Conservation (phyloP, 1,140 invertebrate genomes). For the Zaprionus davidi region DNA sequence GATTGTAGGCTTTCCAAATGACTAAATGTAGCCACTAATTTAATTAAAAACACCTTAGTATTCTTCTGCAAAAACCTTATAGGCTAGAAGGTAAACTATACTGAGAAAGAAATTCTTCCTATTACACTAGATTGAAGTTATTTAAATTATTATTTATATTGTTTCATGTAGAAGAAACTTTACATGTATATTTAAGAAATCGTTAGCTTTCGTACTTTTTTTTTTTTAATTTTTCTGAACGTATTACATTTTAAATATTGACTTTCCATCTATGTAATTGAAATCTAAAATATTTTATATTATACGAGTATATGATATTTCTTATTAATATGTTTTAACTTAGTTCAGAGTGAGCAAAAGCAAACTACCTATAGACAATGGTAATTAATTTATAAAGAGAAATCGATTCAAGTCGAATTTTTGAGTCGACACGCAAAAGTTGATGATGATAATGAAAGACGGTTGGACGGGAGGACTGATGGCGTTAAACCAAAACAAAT, state of each 20-base stretch:
- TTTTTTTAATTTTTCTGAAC: neutral
- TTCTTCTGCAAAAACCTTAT: neutral
- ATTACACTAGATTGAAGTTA: too few relatives aligned
- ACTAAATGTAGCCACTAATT: slow-evolving; percentile 17
- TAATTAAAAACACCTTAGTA: neutral
- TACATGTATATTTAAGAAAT: too few relatives aligned
- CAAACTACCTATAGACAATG: slow-evolving; percentile 13
- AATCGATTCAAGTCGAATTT: slow-evolving; percentile 49
- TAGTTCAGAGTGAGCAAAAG: neutral
- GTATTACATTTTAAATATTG: neutral
- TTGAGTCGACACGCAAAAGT: slow-evolving; percentile 40
- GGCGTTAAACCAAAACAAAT: slow-evolving; percentile 46
- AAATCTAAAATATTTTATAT: too few relatives aligned
- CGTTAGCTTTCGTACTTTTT: too few relatives aligned
- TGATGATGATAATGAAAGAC: slow-evolving; percentile 2
- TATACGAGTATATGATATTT: too few relatives aligned
- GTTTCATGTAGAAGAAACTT: too few relatives aligned
- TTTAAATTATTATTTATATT: too few relatives aligned
- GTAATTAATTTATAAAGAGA: slow-evolving; percentile 40
- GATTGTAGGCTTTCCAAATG: slow-evolving; percentile 1
- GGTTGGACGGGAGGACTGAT: neutral
- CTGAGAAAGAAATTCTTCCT: too few relatives aligned
- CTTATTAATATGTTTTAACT: neutral
- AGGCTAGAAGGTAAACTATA: neutral
- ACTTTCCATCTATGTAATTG: neutral